These are phyloP conservation scores for Craniophora ligustri DNA, from an alignment of 2,888 invertebrate species.

Conservation along the genomic window DNA sequence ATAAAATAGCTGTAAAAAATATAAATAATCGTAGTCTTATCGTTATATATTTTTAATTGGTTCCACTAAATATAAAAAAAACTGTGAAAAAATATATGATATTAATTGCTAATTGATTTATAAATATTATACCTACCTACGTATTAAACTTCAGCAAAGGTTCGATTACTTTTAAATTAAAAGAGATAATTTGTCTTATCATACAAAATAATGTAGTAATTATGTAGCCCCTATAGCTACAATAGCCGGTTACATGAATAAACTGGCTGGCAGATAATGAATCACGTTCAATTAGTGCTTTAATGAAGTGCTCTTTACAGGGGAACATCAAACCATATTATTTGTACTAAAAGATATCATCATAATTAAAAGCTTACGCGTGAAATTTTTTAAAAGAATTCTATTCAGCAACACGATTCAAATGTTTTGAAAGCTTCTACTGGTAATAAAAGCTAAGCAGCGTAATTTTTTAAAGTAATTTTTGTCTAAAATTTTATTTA, in stretches of 20 bases:
- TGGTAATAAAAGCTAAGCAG: slow-evolving; percentile 35
- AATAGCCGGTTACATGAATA: slow-evolving; percentile 62
- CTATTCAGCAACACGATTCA: slow-evolving; percentile 41
- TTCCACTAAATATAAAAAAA: too few relatives aligned
- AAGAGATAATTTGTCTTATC: slow-evolving; percentile 6
- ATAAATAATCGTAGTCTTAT: too few relatives aligned
- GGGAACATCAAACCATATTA: slow-evolving; percentile 36
- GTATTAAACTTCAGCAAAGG: too few relatives aligned
- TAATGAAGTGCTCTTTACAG: slow-evolving; percentile 64
- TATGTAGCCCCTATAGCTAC: slow-evolving; percentile 28
- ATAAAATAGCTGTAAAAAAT: too few relatives aligned
- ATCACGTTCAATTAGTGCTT: slow-evolving; percentile 69
- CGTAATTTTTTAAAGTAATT: slow-evolving; percentile 20
- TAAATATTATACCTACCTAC: too few relatives aligned
- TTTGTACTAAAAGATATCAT: slow-evolving; percentile 36
- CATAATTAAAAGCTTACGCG: slow-evolving; percentile 30
- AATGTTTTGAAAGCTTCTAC: slow-evolving; percentile 43
- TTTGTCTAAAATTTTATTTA: slow-evolving; percentile 20
- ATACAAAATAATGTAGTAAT: slow-evolving; percentile 5
- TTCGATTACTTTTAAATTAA: too few relatives aligned
- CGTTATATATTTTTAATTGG: too few relatives aligned
- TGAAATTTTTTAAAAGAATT: slow-evolving; percentile 39
- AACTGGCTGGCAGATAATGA: slow-evolving; percentile 67
- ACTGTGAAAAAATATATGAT: too few relatives aligned
- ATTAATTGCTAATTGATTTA: too few relatives aligned